Evolutionary conservation across 2,888 invertebrate genomes (phyloP).

Genomic region (Trachelus troglodyta): DNA sequence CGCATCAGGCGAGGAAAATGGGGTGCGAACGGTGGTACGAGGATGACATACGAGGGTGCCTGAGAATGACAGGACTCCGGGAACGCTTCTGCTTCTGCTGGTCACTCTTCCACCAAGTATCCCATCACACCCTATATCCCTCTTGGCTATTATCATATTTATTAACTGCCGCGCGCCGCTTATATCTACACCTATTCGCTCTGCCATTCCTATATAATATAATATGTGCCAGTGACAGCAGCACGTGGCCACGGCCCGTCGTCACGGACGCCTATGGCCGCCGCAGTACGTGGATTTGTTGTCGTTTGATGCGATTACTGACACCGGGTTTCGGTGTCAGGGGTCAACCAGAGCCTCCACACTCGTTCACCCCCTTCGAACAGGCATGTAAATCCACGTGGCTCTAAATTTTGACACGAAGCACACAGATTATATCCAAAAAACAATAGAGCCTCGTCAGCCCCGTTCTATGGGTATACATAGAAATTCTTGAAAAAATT

Average conservation of each 20-base stretch:
- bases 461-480: no score
- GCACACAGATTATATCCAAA: background rate
- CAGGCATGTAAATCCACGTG: background rate
- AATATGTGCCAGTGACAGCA: constrained; percentile 65
- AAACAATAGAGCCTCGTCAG: background rate
- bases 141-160: constrained; percentile 64
- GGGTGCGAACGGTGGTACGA: background rate
- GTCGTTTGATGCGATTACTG: constrained; percentile 49
- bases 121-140: constrained; percentile 41
- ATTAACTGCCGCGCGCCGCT: constrained; percentile 62
- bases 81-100: constrained; percentile 56
- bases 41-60: constrained; percentile 60
- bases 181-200: constrained; percentile 63
- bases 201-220: constrained; percentile 62
- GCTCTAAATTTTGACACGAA: background rate
- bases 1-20: background rate
- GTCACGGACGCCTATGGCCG: constrained; percentile 24
- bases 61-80: constrained; percentile 59
- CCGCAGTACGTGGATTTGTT: constrained; percentile 38
- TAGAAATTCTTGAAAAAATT: background rate
- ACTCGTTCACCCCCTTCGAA: background rate
- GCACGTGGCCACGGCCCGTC: constrained; percentile 54
- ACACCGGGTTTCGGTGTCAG: background rate
- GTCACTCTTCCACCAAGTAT: constrained; percentile 63
- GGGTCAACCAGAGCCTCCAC: background rate